These are phyloP conservation scores for Ashinkailepas kermadecensis DNA, from an alignment of 2,888 invertebrate genomes.

Conservation along the genomic window DNA sequence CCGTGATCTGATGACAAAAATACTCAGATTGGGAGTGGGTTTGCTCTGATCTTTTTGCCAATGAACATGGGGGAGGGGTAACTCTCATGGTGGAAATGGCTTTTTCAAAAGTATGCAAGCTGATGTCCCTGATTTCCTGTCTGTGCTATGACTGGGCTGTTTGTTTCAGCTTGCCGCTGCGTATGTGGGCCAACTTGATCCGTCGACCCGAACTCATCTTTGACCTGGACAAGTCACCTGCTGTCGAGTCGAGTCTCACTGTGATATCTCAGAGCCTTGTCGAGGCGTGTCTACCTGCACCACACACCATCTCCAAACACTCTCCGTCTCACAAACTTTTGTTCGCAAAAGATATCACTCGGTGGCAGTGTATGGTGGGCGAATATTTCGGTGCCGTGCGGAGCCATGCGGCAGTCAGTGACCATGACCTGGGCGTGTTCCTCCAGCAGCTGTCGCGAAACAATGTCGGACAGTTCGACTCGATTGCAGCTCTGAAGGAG, in stretches of 20 bases:
- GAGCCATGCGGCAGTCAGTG: constrained; percentile 77
- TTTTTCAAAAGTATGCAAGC: too few relatives aligned
- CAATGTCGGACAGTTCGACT: constrained; percentile 87
- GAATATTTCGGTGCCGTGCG: constrained; percentile 83
- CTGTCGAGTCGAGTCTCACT: constrained; percentile 88
- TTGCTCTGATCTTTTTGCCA: too few relatives aligned
- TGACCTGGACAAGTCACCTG: constrained; percentile 87
- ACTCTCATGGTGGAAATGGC: too few relatives aligned
- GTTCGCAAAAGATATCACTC: constrained; percentile 92
- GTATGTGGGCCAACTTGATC: constrained; percentile 96
- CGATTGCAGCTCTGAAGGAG: constrained; percentile 89
- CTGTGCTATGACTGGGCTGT: background rate
- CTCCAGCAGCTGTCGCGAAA: constrained; percentile 88
- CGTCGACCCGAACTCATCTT: constrained; percentile 96
- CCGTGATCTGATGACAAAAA: too few relatives aligned
- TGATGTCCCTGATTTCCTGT: too few relatives aligned
- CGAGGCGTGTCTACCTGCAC: constrained; percentile 72
- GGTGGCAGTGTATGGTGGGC: constrained; percentile 83
- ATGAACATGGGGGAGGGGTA: too few relatives aligned
- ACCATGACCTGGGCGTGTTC: constrained; percentile 86
- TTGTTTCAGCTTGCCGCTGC: constrained; percentile 64
- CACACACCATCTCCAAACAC: constrained; percentile 87
- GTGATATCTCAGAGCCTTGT: constrained; percentile 95
- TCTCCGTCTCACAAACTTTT: constrained; percentile 92
- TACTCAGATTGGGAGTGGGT: too few relatives aligned